Conservation (phyloP, 2,888 invertebrate species). For the Andrena dorsata region DNA sequence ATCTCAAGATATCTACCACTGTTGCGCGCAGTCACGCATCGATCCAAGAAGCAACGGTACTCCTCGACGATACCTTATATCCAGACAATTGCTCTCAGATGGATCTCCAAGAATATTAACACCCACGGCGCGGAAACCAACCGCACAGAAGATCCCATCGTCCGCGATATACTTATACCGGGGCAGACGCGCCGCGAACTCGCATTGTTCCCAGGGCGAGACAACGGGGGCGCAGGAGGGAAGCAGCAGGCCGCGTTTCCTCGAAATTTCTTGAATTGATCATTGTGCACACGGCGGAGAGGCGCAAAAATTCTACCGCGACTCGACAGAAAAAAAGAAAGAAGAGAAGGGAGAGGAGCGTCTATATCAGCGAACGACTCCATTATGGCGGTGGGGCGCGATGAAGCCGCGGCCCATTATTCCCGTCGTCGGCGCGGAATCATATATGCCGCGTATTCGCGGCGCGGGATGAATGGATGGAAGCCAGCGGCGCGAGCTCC, state of each 20-base stretch:
- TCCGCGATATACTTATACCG: conserved; percentile 34
- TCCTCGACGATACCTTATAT: conserved; percentile 4
- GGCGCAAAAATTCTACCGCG: not conserved
- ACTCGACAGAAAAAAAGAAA: not conserved
- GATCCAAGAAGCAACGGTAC: conserved; percentile 24
- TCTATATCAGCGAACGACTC: conserved; percentile 66
- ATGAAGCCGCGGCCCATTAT: conserved; percentile 74
- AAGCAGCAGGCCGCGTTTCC: not conserved
- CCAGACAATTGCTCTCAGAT: conserved; percentile 19
- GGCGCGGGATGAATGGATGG: conserved; percentile 73
- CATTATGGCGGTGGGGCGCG: conserved; percentile 67
- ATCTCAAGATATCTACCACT: too few relatives aligned
- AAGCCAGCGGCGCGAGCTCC: conserved; percentile 64
- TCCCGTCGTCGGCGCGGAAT: conserved; percentile 72
- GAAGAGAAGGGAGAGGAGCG: conserved; percentile 24
- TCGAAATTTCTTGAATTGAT: conserved; percentile 50
- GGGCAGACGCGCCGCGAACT: not conserved
- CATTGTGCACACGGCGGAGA: conserved; percentile 15
- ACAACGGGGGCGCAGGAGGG: conserved; percentile 16
- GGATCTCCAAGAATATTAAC: conserved; percentile 9
- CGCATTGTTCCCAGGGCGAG: conserved; percentile 29
- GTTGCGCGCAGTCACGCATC: not conserved
- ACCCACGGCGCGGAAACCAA: not conserved
- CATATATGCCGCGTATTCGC: conserved; percentile 73
- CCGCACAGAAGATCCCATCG: not conserved